These are phyloP conservation scores for Thalpophila matura DNA, from an alignment of 2,888 invertebrate genomes.

Conservation along the genomic window DNA sequence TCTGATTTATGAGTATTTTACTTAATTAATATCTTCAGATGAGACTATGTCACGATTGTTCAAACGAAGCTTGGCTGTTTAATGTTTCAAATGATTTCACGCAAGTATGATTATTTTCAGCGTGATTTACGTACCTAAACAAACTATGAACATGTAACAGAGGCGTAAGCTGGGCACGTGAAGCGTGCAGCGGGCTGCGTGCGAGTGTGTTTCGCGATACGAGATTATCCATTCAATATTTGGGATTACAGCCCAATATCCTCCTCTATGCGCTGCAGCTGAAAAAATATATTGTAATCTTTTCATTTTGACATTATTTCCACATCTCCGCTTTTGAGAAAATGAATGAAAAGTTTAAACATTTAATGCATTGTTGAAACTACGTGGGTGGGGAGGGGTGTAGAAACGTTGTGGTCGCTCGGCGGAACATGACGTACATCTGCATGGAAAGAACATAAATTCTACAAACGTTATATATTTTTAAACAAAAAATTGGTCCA, in stretches of 20 bases:
- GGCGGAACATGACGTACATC: neutral
- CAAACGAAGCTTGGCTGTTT: too few relatives aligned
- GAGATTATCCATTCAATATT: slow-evolving; percentile 36
- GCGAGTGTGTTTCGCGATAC: neutral
- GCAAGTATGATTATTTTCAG: too few relatives aligned
- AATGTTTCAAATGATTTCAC: too few relatives aligned
- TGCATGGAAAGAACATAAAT: neutral
- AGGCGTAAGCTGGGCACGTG: too few relatives aligned
- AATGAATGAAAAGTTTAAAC: slow-evolving; percentile 39
- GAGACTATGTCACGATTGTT: too few relatives aligned
- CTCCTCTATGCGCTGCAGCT: neutral
- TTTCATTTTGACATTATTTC: slow-evolving; percentile 35
- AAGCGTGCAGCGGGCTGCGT: neutral
- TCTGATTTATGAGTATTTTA: too few relatives aligned
- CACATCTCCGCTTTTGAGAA: slow-evolving; percentile 15
- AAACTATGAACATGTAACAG: too few relatives aligned
- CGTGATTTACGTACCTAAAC: too few relatives aligned
- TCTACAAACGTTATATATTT: neutral
- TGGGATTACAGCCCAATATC: slow-evolving; percentile 32
- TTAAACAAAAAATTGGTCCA: neutral
- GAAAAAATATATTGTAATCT: slow-evolving; percentile 44
- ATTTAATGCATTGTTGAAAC: slow-evolving; percentile 3
- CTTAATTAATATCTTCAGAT: too few relatives aligned
- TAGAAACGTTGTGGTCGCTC: neutral
- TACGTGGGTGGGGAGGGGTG: too few relatives aligned